Base-by-base conservation (phyloP, 2,888 invertebrate genomes). In the Aproaerema taeniolella region DNA sequence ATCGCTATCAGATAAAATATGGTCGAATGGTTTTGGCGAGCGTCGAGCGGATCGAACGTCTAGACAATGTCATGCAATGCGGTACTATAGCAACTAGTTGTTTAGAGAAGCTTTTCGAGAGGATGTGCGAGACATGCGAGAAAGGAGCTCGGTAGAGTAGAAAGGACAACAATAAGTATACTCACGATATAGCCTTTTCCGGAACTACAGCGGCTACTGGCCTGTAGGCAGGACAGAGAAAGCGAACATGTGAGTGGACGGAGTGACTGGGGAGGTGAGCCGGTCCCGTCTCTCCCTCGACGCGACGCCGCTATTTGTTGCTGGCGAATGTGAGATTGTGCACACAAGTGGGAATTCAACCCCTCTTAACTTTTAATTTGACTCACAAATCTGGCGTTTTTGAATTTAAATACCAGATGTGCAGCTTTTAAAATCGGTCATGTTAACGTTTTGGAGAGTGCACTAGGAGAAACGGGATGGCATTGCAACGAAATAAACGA, bases 151-250 rank as follows among this genome's bases (percentile, higher is more conserved):
- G 48, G 62, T 52, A 61, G 50, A 61, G 58, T 64, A 68, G 67
- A 64, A 68, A 70, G 65, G 75, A 76, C 74, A 80, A 79, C 73
- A 77, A 70, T 75, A 73, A 65, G 61, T 72, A 86, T 90, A 94
- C 95, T 93, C 90, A 95, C 95, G 94, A 95, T 94, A 93, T 95
- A 94, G 91, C 94, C 94, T 91, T 94, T 94, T 89, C 94, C 94
- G 89, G 93, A 94, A 90, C 93, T 95, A 90, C 94, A 94, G 89
- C 93, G 93, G 90, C 93, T 94, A 91, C 94, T 94, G 87, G 94
- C 93, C 94, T 95, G 90, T 78, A 78, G 78, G 81, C 89, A 90
- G 76, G 81, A 79, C 79, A 87, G 73, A 82, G 79, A 87, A 83
- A 83, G 87, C 83, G 83, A 81, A 87, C 82, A 77, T 78, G 78